phyloP scores from a whole-genome alignment of 2,797 vertebrate genomes.

The Coranthus polyacanthus region DNA sequence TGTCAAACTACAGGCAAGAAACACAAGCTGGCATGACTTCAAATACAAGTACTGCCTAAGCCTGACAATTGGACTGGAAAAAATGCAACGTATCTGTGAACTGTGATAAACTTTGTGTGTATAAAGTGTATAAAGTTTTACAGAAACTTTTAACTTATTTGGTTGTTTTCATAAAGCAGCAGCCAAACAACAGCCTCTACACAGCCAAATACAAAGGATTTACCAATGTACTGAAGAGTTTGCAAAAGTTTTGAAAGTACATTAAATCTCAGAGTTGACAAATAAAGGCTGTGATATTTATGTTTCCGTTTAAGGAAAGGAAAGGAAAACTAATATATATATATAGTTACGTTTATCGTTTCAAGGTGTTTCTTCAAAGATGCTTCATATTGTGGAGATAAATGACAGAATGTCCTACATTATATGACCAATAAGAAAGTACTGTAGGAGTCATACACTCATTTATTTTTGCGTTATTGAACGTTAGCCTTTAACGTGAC shows the following conservation, averaged over 20 bases:
- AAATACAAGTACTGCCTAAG: constrained; percentile 29
- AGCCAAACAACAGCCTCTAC: background rate
- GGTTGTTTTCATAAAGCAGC: constrained; percentile 1
- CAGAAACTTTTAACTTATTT: background rate
- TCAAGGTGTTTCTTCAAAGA: background rate
- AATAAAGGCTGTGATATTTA: background rate
- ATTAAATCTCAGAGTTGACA: background rate
- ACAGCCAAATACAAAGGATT: background rate
- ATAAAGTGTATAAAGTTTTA: background rate
- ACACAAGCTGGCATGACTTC: constrained; percentile 28
- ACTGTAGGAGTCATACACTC: too few relatives aligned
- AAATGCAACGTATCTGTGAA: constrained; percentile 12
- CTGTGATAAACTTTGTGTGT: constrained; percentile 11
- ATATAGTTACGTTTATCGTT: background rate
- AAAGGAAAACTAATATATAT: background rate
- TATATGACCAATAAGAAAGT: background rate
- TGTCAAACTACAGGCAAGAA: constrained; percentile 49
- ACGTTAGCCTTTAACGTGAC: too few relatives aligned
- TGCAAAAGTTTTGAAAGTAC: too few relatives aligned
- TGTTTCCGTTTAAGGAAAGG: background rate
- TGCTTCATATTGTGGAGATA: fast-evolving
- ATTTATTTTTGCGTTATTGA: background rate
- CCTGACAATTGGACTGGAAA: constrained; percentile 22
- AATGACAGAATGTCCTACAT: background rate
- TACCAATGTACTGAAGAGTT: background rate